Conservation (phyloP, 2,888 invertebrate species). For the Lithodes maja region DNA sequence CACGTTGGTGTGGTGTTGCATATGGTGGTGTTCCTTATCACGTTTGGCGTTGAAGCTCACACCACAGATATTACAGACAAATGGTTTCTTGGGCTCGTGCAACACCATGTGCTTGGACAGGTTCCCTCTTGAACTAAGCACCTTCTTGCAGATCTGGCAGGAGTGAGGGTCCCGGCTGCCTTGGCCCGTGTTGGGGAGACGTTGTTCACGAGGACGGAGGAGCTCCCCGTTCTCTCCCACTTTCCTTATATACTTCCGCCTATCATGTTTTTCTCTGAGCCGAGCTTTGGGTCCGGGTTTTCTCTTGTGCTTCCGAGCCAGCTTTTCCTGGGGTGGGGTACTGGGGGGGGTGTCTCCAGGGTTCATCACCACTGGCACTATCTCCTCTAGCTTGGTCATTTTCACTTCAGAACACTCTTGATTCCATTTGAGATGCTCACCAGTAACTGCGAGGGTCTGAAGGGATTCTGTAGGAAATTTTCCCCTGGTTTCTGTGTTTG, state of each 20-base stretch:
- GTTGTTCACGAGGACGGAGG: conserved; percentile 20
- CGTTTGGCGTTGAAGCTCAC: conserved; percentile 68
- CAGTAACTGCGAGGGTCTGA: neutral
- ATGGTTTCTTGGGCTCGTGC: conserved; percentile 64
- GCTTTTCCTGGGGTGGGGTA: conserved; percentile 50
- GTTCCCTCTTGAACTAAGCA: conserved; percentile 68
- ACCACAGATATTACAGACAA: conserved; percentile 60
- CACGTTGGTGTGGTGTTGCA: conserved; percentile 64
- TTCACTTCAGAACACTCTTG: conserved; percentile 8
- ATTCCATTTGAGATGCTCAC: conserved; percentile 11
- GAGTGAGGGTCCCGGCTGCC: conserved; percentile 66
- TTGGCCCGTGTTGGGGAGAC: neutral
- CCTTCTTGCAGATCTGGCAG: conserved; percentile 66
- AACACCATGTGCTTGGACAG: conserved; percentile 68
- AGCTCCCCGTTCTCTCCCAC: conserved; percentile 32
- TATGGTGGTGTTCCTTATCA: conserved; percentile 59
- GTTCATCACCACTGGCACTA: conserved; percentile 27
- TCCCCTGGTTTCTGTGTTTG: neutral
- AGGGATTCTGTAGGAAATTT: neutral
- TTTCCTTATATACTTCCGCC: conserved; percentile 37
- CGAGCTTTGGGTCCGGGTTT: conserved; percentile 36
- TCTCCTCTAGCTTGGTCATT: conserved; percentile 32
- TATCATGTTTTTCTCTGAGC: conserved; percentile 40
- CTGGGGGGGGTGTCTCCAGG: conserved; percentile 57
- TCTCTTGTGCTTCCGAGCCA: conserved; percentile 6